Conservation (phyloP, 2,113 vertebrate genomes). For the Ameiurus melas region DNA sequence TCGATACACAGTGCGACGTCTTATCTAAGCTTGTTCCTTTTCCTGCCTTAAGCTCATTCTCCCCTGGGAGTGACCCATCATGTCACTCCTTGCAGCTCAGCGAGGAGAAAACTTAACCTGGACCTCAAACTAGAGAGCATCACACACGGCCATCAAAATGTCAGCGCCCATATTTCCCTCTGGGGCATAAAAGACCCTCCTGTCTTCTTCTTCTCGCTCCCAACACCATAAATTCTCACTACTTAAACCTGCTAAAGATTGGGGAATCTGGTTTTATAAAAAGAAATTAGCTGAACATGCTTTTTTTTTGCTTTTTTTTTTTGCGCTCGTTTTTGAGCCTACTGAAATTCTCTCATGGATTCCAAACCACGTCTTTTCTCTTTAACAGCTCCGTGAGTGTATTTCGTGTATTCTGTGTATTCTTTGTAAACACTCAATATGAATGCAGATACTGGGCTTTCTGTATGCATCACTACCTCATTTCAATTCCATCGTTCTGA, state of each 20-base stretch:
- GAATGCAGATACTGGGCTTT: background rate
- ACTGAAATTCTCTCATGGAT: constrained; percentile 13
- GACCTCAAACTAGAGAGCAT: constrained; percentile 27
- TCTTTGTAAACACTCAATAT: constrained; percentile 39
- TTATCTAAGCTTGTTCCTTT: background rate
- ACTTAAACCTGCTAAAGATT: background rate
- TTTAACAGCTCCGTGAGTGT: constrained; percentile 14
- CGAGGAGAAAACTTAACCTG: constrained; percentile 27
- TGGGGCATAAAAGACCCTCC: constrained; percentile 14
- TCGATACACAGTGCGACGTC: background rate
- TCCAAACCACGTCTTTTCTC: background rate
- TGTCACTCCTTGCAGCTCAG: constrained; percentile 22
- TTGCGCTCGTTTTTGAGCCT: background rate
- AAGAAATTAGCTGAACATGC: background rate
- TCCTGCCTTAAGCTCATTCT: constrained; percentile 1
- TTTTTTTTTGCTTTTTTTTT: too few species aligned
- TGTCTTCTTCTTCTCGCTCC: constrained; percentile 9
- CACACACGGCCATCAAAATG: constrained; percentile 30
- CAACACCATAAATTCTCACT: background rate
- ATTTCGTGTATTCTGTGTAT: background rate
- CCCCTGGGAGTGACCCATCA: constrained; percentile 29
- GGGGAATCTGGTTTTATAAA: background rate
- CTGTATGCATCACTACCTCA: background rate
- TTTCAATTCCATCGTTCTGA: background rate
- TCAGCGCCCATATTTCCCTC: constrained; percentile 7